Conservation (phyloP, 2,797 vertebrate species). For the Falco concolor region DNA sequence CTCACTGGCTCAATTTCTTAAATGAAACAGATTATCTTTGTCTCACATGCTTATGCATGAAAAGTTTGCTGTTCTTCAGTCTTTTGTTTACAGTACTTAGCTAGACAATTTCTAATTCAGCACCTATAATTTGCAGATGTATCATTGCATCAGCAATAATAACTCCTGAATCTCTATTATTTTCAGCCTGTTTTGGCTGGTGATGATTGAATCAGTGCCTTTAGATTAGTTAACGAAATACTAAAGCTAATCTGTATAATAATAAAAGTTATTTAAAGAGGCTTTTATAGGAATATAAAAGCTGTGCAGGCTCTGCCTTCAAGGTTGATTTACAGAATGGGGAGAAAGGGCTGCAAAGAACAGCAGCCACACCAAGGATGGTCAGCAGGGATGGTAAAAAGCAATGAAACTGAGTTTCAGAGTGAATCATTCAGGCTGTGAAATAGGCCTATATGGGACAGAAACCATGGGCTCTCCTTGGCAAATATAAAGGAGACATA, state of each 20-base stretch:
- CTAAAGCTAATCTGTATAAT: not conserved
- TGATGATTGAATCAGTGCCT: not conserved
- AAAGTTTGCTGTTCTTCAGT: not conserved
- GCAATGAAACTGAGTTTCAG: not conserved
- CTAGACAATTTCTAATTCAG: not conserved
- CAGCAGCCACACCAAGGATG: not conserved
- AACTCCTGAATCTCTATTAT: not conserved
- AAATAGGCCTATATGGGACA: not conserved
- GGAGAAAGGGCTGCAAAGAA: not conserved
- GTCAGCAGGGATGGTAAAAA: not conserved
- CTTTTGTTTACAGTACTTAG: not conserved
- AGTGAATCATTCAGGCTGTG: not conserved
- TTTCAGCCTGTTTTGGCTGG: not conserved
- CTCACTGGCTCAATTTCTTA: not conserved
- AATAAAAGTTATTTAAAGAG: not conserved
- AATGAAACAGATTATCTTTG: not conserved
- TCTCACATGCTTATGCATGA: not conserved
- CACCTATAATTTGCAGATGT: not conserved
- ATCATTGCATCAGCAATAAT: not conserved
- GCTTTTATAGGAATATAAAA: not conserved
- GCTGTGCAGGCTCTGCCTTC: not conserved
- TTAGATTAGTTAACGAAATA: not conserved
- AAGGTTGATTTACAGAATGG: not conserved
- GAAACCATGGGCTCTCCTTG: not conserved
- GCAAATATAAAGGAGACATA: not conserved